phyloP scores from a whole-genome alignment of 2,888 invertebrate genomes.

The Rhagium mordax region DNA sequence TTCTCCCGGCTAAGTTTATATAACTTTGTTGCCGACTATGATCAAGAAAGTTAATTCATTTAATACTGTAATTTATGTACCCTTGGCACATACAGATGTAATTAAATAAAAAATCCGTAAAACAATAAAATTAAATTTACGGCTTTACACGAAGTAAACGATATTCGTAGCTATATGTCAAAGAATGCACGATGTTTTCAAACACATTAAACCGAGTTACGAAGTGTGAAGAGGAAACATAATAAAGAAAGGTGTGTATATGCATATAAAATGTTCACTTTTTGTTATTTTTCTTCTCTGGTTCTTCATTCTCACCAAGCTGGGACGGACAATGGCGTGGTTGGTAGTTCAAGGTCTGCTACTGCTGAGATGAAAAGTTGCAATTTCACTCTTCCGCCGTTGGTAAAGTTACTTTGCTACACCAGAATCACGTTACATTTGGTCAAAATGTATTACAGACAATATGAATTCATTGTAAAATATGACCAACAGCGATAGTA shows the following conservation, averaged over 20 bases:
- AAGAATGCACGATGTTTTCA: conserved; percentile 42
- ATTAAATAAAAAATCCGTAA: not conserved
- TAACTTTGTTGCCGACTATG: no score
- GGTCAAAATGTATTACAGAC: no score
- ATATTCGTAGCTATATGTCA: conserved; percentile 5
- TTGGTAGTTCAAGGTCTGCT: conserved; percentile 35
- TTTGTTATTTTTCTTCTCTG: conserved; percentile 41
- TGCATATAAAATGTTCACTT: conserved; percentile 47
- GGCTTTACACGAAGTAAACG: not conserved
- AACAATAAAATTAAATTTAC: not conserved
- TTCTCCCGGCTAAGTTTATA: no score
- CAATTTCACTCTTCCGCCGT: not conserved
- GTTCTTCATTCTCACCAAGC: conserved; percentile 36
- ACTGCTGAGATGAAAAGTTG: conserved; percentile 4
- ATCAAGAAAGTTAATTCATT: no score
- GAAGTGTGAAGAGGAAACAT: conserved; percentile 50
- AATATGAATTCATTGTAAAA: no score
- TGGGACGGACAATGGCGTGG: conserved; percentile 18
- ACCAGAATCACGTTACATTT: no score
- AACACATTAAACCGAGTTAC: conserved; percentile 43
- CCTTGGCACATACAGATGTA: no score
- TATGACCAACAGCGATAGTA: no score
- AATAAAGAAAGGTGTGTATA: conserved; percentile 49
- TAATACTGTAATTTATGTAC: no score
- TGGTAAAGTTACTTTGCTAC: not conserved